Conservation (phyloP, 2,888 invertebrate species). For the Phyllotreta cruciferae region DNA sequence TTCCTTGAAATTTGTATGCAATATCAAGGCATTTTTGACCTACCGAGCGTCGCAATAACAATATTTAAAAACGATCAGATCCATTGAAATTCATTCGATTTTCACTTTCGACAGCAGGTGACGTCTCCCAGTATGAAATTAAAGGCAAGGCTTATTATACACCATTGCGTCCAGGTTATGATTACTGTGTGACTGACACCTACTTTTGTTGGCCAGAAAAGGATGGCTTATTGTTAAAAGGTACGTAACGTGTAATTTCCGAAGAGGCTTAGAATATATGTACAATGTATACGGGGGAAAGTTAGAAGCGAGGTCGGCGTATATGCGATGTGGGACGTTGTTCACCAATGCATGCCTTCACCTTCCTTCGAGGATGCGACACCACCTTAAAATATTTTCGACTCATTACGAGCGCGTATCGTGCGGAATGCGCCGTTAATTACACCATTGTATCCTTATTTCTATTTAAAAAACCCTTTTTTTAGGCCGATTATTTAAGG, state of each 20-base stretch:
- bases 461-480: too few species aligned
- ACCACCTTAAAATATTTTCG: conserved; percentile 30
- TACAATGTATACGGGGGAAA: conserved; percentile 26
- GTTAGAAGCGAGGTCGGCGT: conserved; percentile 35
- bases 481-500: too few species aligned
- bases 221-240: conserved; percentile 33
- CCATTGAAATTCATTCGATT: conserved; percentile 11
- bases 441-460: too few species aligned
- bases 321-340: conserved; percentile 26
- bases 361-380: conserved; percentile 28
- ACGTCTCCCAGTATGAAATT: conserved; percentile 19
- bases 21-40: too few species aligned
- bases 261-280: conserved; percentile 31
- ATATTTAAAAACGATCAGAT: too few species aligned
- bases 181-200: conserved; percentile 33
- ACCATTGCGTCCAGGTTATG: conserved; percentile 28
- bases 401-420: conserved; percentile 3
- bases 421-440: too few species aligned
- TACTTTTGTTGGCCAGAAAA: conserved; percentile 36
- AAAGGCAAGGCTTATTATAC: conserved; percentile 34
- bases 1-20: too few species aligned
- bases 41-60: too few species aligned
- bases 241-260: conserved; percentile 35
- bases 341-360: conserved; percentile 18
- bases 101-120: conserved; percentile 29